Conservation (phyloP, 2,797 vertebrate genomes). For the Chaunax sp. region DNA sequence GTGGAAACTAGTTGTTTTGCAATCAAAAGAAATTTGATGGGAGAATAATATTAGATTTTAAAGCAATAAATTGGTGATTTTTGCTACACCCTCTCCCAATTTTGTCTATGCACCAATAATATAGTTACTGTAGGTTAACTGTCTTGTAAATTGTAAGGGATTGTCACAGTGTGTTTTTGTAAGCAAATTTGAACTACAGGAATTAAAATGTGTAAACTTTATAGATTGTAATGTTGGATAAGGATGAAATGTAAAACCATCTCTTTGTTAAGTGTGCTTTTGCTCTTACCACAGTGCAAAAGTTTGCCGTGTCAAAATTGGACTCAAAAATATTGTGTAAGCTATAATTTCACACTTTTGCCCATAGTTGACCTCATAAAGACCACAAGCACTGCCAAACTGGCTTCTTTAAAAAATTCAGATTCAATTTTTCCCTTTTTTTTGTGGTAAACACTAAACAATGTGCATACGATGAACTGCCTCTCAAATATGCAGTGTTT, state of each 20-base stretch:
- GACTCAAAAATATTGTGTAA: constrained; percentile 58
- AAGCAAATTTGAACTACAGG: constrained; percentile 75
- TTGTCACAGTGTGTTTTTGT: constrained; percentile 79
- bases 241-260: constrained; percentile 66
- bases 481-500: constrained; percentile 72
- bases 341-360: constrained; percentile 49
- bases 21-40: constrained; percentile 80
- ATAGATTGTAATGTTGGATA: constrained; percentile 69
- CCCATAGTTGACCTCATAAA: constrained; percentile 53
- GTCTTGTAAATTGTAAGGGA: constrained; percentile 81
- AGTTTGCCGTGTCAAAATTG: constrained; percentile 60
- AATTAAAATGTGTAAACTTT: constrained; percentile 70
- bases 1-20: constrained; percentile 83
- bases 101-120: constrained; percentile 88
- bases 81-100: constrained; percentile 79
- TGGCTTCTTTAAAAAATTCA: constrained; percentile 53
- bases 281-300: constrained; percentile 54
- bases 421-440: constrained; percentile 36
- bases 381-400: constrained; percentile 74
- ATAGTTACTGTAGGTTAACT: constrained; percentile 83
- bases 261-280: constrained; percentile 70
- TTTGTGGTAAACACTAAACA: constrained; percentile 74
- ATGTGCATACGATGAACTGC: constrained; percentile 55
- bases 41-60: constrained; percentile 80
- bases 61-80: constrained; percentile 88